Base-by-base conservation (phyloP, 2,888 invertebrate genomes). In the Chrysotoxum bicinctum region DNA sequence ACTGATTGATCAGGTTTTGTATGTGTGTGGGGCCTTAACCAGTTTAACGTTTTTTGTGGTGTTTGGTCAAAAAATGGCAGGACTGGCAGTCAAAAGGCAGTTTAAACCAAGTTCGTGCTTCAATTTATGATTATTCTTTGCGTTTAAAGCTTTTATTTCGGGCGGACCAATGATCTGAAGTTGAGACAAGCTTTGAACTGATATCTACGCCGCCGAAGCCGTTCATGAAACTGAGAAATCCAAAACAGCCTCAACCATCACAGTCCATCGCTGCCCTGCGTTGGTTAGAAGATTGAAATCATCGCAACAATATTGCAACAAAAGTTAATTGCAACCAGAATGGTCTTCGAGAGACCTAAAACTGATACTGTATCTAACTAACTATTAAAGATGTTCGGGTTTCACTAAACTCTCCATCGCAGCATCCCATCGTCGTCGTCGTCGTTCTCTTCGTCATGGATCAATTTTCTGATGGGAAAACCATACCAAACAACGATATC, bases 121-220 rank as follows among this genome's bases (percentile, higher is more conserved):
- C 76, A 85, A 81, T 85, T 85, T 85, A 85, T 85, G 85, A 76
- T 80, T 80, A 85, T 80, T 85, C 79, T 80, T 85, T 45, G 81
- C 52, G 54, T 54, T 80, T 62, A 30, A 37, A 37, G 26, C 43
- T 56, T 69, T 21, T 54, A 62, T 68, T 23, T 40, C 56, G 50
- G 50, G 26, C 64, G 60, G 62, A 37, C 64, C 16, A 68, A 70
- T 32, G 85, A 85, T 85, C 62, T 69, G 23, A 35, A 37, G 21
- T 62, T 32, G 45, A 85, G 80, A 80, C 85, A 85, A 85, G 80
- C 75, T 79, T 80, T 76, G 66, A 66, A 16, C 30, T 35, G n/a
- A 50, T 50, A 48, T 30, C 52, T 58, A 14, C 43, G 50, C 66
- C 56, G 58, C 76, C 52, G 50, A 14, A 35, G 50, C 66, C 56